Percentiles rank a stretch among this genome's conserved stretches.
Conservation (phyloP, 2,888 invertebrate genomes). For the Polyommatus iphigenia region DNA sequence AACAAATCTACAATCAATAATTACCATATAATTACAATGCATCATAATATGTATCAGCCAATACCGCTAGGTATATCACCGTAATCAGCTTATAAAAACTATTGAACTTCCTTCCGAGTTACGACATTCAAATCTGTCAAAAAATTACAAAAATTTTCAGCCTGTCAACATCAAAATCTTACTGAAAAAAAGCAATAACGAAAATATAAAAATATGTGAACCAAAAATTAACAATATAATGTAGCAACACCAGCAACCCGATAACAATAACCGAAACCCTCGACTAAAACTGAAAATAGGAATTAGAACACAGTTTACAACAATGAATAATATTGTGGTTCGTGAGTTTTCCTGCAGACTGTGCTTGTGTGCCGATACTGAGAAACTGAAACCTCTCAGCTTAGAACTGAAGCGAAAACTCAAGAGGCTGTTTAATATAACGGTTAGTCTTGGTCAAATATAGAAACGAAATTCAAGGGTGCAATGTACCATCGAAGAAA, state of each 20-base stretch:
- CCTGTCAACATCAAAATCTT: background rate
- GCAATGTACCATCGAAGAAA: too few species aligned
- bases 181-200: background rate
- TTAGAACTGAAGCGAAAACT: conserved; percentile 69
- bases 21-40: too few species aligned
- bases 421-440: conserved; percentile 66
- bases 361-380: conserved; percentile 71
- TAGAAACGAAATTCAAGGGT: too few species aligned
- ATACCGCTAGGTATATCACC: too few species aligned
- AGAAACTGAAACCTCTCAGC: conserved; percentile 69
- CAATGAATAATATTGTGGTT: conserved; percentile 70
- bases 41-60: too few species aligned
- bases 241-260: background rate
- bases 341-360: conserved; percentile 73
- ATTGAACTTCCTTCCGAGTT: background rate
- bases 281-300: conserved; percentile 36
- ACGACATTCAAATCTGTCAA: background rate
- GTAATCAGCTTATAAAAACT: too few species aligned
- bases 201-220: background rate
- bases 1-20: too few species aligned
- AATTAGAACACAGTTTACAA: conserved; percentile 66
- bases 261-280: conserved; percentile 34
- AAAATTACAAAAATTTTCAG: background rate
- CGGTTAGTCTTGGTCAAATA: conserved; percentile 50
- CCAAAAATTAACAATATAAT: conserved; percentile 45